Percentiles rank a stretch among this genome's conserved stretches.
These are phyloP conservation scores for Brachyalestes nurse DNA, from an alignment of 2,797 vertebrate genomes.

Conservation along the genomic window DNA sequence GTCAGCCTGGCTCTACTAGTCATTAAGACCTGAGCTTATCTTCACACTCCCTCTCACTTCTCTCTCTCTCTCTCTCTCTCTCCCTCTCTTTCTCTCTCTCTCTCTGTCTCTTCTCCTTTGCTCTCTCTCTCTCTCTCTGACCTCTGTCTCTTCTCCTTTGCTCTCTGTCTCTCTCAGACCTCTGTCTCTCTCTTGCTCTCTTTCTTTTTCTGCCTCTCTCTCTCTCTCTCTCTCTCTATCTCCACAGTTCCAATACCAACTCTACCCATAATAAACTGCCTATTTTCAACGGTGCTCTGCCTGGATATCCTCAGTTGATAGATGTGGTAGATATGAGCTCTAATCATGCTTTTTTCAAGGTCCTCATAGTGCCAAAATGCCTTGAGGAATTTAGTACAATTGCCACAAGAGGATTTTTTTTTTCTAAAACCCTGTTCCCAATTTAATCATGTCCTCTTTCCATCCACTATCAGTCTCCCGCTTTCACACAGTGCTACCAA, in stretches of 20 bases:
- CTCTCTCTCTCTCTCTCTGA: too few species aligned
- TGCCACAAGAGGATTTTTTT: background rate
- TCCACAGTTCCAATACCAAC: constrained; percentile 60
- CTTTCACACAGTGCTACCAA: too few species aligned
- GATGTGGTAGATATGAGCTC: constrained; percentile 38
- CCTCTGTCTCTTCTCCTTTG: too few species aligned
- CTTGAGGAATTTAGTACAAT: background rate
- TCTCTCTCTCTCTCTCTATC: constrained; percentile 56
- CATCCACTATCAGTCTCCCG: too few species aligned
- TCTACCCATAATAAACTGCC: constrained; percentile 67
- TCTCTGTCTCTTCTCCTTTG: too few species aligned
- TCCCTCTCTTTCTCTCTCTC: constrained; percentile 57
- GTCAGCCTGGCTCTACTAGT: constrained; percentile 62
- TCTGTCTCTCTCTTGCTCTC: too few species aligned
- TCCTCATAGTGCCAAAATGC: background rate
- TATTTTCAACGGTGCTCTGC: constrained; percentile 64
- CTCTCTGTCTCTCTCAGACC: too few species aligned
- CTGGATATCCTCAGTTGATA: constrained; percentile 64
- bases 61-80: constrained; percentile 33
- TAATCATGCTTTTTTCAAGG: background rate
- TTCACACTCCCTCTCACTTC: constrained; percentile 57
- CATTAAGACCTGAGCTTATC: constrained; percentile 70
- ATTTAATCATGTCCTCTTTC: too few species aligned
- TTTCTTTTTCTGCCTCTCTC: too few species aligned
- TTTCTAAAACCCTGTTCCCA: too few species aligned